Conservation (phyloP, 1,140 invertebrate species). For the Drosophila kanapiae region DNA sequence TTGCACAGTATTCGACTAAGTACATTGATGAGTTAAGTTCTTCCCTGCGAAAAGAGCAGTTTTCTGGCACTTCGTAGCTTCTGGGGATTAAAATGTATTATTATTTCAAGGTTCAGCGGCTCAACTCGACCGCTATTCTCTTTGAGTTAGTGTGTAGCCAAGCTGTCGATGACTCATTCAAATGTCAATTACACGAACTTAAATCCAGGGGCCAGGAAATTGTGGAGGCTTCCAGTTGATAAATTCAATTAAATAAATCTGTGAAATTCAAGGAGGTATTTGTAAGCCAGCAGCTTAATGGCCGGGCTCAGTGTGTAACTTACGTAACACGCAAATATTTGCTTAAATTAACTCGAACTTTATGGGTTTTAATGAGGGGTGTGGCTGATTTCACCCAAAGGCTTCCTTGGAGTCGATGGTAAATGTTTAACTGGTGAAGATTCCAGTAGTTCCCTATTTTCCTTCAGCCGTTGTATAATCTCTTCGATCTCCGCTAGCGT, state of each 20-base stretch:
- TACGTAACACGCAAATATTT: slow-evolving; percentile 42
- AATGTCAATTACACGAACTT: slow-evolving; percentile 50
- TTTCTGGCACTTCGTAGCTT: neutral
- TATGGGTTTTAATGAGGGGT: slow-evolving; percentile 13
- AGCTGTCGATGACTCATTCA: slow-evolving; percentile 43
- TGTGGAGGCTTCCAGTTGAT: slow-evolving; percentile 38
- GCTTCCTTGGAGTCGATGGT: neutral
- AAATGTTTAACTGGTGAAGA: slow-evolving; percentile 21
- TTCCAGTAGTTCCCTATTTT: neutral
- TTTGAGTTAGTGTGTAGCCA: slow-evolving; percentile 19
- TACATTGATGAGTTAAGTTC: neutral
- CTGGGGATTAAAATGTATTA: neutral
- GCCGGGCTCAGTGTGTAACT: slow-evolving; percentile 33
- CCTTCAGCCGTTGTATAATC: neutral
- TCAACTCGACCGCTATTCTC: slow-evolving; percentile 18
- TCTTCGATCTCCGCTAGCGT: slow-evolving; percentile 1
- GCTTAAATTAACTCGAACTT: slow-evolving; percentile 47
- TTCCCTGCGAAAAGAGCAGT: neutral
- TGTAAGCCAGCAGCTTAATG: slow-evolving; percentile 20
- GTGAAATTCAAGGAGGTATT: slow-evolving; percentile 28
- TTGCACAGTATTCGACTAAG: neutral
- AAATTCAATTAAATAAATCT: slow-evolving; percentile 57
- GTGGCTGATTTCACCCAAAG: slow-evolving; percentile 13
- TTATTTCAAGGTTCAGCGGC: slow-evolving; percentile 1
- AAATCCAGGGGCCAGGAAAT: slow-evolving; percentile 30